Percentiles rank a stretch among this genome's conserved stretches.
These are phyloP conservation scores for Pollenia labialis DNA, from an alignment of 2,888 invertebrate genomes.

Conservation along the genomic window DNA sequence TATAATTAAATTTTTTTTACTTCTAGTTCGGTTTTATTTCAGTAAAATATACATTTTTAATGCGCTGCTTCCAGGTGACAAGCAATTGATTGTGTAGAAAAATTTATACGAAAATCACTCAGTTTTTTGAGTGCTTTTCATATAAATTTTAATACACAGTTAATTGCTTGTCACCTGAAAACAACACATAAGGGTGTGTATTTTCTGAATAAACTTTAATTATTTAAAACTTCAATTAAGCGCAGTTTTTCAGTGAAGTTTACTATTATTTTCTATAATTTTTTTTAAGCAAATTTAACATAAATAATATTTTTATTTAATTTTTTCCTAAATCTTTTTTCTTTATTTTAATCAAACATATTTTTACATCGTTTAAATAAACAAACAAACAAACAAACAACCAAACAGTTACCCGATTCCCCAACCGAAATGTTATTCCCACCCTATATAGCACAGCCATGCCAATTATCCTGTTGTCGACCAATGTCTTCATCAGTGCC, in stretches of 20 bases:
- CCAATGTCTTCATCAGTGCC: constrained; percentile 82
- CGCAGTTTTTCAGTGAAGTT: background rate
- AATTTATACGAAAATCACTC: too few relatives aligned
- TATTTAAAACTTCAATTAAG: background rate
- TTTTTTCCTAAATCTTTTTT: constrained; percentile 74
- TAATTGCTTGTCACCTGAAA: too few relatives aligned
- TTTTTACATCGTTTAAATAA: constrained; percentile 35
- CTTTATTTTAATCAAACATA: constrained; percentile 63
- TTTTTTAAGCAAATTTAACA: constrained; percentile 59
- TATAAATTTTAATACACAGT: too few relatives aligned
- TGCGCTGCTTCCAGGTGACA: too few relatives aligned
- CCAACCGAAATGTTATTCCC: constrained; percentile 84
- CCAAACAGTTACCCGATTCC: constrained; percentile 82
- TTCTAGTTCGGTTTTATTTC: background rate
- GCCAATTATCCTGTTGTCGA: constrained; percentile 83
- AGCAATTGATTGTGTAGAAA: too few relatives aligned
- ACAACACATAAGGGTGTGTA: too few relatives aligned
- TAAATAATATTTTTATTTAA: constrained; percentile 76
- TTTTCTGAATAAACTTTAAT: background rate
- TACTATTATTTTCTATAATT: background rate
- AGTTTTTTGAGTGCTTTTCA: too few relatives aligned
- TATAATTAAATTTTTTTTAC: background rate
- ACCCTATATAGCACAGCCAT: constrained; percentile 83
- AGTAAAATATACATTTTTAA: background rate
- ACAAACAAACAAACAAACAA: background rate